Evolutionary conservation across 2,888 invertebrate species (phyloP).

Genomic region (Venusia cambrica): DNA sequence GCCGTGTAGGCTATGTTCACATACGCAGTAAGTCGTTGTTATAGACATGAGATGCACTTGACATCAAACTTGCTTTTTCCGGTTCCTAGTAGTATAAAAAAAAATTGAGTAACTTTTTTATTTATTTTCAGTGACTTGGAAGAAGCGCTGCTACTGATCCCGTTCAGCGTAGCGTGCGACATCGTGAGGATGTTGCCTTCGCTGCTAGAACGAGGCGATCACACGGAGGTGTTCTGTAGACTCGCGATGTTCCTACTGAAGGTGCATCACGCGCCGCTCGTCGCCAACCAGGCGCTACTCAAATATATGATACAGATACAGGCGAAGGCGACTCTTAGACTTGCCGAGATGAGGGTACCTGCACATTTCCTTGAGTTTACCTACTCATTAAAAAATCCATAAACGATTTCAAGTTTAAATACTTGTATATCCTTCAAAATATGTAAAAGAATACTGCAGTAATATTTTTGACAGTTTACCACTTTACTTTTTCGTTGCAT

Average conservation of each 20-base stretch:
- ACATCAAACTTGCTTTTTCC: too few species aligned
- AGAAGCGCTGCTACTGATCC: slow-evolving; percentile 92
- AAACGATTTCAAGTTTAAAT: too few species aligned
- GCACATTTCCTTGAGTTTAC: not conserved
- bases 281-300: slow-evolving; percentile 85
- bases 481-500: too few species aligned
- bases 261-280: slow-evolving; percentile 90
- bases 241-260: slow-evolving; percentile 88
- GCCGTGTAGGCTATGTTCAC: too few species aligned
- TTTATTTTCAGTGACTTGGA: slow-evolving; percentile 94
- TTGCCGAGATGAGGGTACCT: slow-evolving; percentile 83
- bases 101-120: too few species aligned
- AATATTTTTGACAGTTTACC: too few species aligned
- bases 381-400: too few species aligned
- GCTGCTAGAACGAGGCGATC: slow-evolving; percentile 84
- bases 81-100: too few species aligned
- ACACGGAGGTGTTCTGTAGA: slow-evolving; percentile 89
- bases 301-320: slow-evolving; percentile 84
- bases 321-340: slow-evolving; percentile 77
- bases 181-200: slow-evolving; percentile 86
- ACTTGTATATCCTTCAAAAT: too few species aligned
- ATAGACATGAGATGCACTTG: too few species aligned
- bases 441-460: too few species aligned
- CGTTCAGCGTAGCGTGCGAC: slow-evolving; percentile 90
- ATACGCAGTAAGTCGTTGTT: too few species aligned